These are phyloP conservation scores for Euura saliciscinereae DNA, from an alignment of 1,140 invertebrate species.

Conservation along the genomic window DNA sequence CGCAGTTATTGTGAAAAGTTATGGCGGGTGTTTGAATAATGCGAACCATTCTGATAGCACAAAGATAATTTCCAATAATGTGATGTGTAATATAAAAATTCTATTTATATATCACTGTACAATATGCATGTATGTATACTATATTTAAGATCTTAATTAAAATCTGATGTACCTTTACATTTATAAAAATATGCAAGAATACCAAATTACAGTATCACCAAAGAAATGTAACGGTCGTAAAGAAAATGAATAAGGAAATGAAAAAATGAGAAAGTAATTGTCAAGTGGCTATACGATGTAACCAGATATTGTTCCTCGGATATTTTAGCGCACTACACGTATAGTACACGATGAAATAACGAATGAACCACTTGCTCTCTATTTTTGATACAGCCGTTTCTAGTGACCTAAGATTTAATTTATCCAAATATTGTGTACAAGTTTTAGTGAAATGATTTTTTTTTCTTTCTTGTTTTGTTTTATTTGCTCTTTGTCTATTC, in stretches of 20 bases:
- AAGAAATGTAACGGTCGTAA: slow-evolving; percentile 35
- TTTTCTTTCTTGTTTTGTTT: neutral
- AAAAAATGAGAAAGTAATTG: neutral
- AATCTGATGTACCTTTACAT: slow-evolving; percentile 25
- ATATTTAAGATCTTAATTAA: slow-evolving; percentile 10
- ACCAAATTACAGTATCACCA: slow-evolving; percentile 53
- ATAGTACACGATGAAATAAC: slow-evolving; percentile 32
- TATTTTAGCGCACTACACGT: slow-evolving; percentile 52
- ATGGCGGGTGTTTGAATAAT: neutral
- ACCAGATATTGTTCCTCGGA: slow-evolving; percentile 53
- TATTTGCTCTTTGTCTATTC: neutral
- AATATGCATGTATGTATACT: slow-evolving; percentile 15
- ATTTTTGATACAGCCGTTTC: slow-evolving; percentile 52
- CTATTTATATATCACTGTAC: slow-evolving; percentile 25
- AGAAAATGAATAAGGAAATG: too few species aligned
- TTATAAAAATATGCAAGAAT: slow-evolving; percentile 44
- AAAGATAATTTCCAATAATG: slow-evolving; percentile 21
- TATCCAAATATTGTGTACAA: neutral
- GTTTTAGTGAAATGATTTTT: too few species aligned
- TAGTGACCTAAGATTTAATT: slow-evolving; percentile 6
- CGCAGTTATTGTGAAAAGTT: slow-evolving; percentile 38
- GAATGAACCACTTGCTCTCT: slow-evolving; percentile 52
- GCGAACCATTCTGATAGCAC: neutral
- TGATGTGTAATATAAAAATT: slow-evolving; percentile 23
- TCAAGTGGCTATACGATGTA: slow-evolving; percentile 44